Percentiles rank a stretch among this genome's conserved stretches.
Conservation (phyloP, 2,888 invertebrate genomes). For the Drosophila ochracea region DNA sequence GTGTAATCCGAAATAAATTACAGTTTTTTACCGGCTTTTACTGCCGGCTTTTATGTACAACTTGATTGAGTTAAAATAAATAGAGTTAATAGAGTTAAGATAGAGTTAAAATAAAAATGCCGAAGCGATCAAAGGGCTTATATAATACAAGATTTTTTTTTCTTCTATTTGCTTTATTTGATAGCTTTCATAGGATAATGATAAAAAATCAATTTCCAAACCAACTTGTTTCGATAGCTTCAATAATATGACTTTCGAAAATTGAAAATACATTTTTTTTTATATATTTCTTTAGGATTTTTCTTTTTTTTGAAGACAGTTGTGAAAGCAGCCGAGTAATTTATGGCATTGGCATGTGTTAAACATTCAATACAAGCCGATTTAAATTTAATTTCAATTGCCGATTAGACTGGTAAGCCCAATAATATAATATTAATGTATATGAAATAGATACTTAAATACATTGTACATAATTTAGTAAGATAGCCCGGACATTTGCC, state of each 20-base stretch:
- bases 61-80: neutral
- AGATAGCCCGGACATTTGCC: constrained; percentile 1
- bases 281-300: neutral
- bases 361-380: neutral
- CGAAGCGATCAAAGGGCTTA: neutral
- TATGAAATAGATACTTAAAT: neutral
- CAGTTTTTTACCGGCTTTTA: neutral
- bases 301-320: neutral
- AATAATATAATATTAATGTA: too few species aligned
- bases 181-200: neutral
- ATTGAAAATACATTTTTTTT: neutral
- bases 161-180: neutral
- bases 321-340: neutral
- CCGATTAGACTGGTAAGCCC: too few species aligned
- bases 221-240: neutral
- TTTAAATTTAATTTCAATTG: neutral
- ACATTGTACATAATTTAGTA: constrained; percentile 17
- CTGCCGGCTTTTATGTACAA: neutral
- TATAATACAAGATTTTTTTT: neutral
- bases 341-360: neutral
- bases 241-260: neutral
- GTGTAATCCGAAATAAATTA: neutral
- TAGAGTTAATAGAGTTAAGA: too few species aligned
- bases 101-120: neutral
- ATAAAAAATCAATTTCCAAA: neutral